Evolutionary conservation across 1,140 invertebrate species (phyloP).

Genomic region (Pomacea maculata): DNA sequence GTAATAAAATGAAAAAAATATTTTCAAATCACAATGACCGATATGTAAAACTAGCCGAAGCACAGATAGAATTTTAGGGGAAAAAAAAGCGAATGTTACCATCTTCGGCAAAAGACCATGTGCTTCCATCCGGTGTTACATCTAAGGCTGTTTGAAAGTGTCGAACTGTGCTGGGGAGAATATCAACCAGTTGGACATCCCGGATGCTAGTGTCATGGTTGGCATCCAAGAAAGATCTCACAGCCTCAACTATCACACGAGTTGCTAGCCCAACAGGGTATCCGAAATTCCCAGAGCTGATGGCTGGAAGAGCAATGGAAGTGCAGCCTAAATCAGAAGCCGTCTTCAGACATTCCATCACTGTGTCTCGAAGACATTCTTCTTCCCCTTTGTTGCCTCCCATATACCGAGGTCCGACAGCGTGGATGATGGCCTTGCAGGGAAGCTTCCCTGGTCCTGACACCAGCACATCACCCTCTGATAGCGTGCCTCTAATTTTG

Average conservation of each 20-base stretch:
- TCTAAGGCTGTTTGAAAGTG: too few relatives aligned
- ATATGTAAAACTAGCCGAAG: too few relatives aligned
- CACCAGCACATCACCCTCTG: not conserved
- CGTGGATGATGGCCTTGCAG: constrained; percentile 36
- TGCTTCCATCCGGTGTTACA: too few relatives aligned
- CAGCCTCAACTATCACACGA: constrained; percentile 27
- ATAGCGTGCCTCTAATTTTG: not conserved
- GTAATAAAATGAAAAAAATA: too few relatives aligned
- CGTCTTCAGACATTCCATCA: constrained; percentile 1
- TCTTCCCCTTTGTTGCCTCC: constrained; percentile 10
- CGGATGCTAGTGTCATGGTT: too few relatives aligned
- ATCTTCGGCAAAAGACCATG: too few relatives aligned
- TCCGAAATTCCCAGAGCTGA: constrained; percentile 39
- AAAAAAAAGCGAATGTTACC: too few relatives aligned
- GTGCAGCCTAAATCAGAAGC: not conserved
- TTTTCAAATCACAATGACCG: too few relatives aligned
- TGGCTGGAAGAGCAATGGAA: constrained; percentile 28
- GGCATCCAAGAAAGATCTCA: constrained; percentile 16
- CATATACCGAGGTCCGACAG: constrained; percentile 40
- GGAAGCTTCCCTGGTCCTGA: constrained; percentile 26
- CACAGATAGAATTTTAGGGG: too few relatives aligned
- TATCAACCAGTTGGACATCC: too few relatives aligned
- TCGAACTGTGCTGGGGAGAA: too few relatives aligned
- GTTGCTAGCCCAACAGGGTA: constrained; percentile 29
- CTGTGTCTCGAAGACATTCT: not conserved